Conservation (phyloP, 2,797 vertebrate species). For the Distichodus sexfasciatus region DNA sequence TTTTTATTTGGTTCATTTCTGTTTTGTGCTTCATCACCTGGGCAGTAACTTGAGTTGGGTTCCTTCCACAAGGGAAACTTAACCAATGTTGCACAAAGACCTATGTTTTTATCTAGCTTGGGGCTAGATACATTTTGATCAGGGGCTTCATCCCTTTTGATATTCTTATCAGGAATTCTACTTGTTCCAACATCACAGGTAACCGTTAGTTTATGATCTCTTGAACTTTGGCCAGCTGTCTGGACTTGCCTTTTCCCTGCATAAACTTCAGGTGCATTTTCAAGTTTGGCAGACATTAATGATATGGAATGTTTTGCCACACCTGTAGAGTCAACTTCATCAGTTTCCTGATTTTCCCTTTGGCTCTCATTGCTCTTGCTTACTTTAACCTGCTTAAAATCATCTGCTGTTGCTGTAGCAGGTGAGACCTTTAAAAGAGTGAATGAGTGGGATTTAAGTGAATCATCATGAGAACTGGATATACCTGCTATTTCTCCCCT, state of each 20-base stretch:
- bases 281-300: neutral
- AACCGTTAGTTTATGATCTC: constrained; percentile 17
- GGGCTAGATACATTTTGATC: neutral
- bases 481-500: constrained; percentile 49
- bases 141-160: constrained; percentile 11
- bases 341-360: constrained; percentile 39
- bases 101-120: constrained; percentile 2
- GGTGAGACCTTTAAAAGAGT: constrained; percentile 43
- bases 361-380: neutral
- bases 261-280: constrained; percentile 8
- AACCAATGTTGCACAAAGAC: constrained; percentile 18
- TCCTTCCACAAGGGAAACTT: constrained; percentile 76
- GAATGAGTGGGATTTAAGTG: constrained; percentile 50
- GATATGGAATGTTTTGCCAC: neutral
- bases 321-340: constrained; percentile 64
- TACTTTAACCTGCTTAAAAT: neutral
- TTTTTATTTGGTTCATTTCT: constrained; percentile 31
- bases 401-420: constrained; percentile 7
- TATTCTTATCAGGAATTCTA: neutral
- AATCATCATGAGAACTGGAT: constrained; percentile 36
- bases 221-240: neutral
- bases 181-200: neutral
- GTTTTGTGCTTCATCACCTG: constrained; percentile 44
- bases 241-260: constrained; percentile 23
- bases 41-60: constrained; percentile 58